Base-by-base conservation (phyloP, 2,113 vertebrate genomes). In the Xenopus laevis region DNA sequence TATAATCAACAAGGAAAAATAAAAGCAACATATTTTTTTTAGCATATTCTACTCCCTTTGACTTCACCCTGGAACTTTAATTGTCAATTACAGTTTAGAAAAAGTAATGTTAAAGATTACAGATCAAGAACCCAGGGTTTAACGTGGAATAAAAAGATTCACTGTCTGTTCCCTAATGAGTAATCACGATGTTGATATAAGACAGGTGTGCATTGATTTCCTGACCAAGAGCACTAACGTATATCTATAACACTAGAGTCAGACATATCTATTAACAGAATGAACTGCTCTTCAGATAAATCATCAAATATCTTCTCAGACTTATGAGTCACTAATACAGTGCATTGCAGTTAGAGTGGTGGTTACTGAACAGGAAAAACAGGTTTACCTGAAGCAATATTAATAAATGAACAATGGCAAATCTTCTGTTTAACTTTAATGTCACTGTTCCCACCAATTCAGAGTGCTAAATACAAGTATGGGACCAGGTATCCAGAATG, bases 101-200 rank as follows among this genome's bases (percentile, higher is more conserved):
- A 67, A 52, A 21, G n/a, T 67, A 67, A 47, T 23, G 18, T 23
- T 13, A 20, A 50, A 67, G 65, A 67, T 16, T 16, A 67, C n/a
- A 50, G 46, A 50, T 67, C 65, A 67, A 67, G 65, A 21, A 67
- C n/a, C 12, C 21, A 52, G 46, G 46, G 18, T 50, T 12, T 67
- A 15, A 23, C 18, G 21, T n/a, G 20, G 12, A 21, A 18, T 11
- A 18, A 11, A 47, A 67, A 50, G 45, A 50, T 50, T 20, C 17
- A 23, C 18, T 67, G 45, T 27, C 65, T 67, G 45, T n/a, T 67
- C 46, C 46, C 45, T 47, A 50, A 67, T 67, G 65, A 50, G 17
- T n/a, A 67, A 67, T 67, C n/a, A 50, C 44, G 7, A 50, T 20
- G 44, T 20, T 13, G 20, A n/a, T 67, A 67, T 67, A 17, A 60